A percentile compares a stretch with the other conserved stretches of the same genome.
These are phyloP conservation scores for Troides oblongomaculatus DNA, from an alignment of 2,888 invertebrate species.

Conservation along the genomic window DNA sequence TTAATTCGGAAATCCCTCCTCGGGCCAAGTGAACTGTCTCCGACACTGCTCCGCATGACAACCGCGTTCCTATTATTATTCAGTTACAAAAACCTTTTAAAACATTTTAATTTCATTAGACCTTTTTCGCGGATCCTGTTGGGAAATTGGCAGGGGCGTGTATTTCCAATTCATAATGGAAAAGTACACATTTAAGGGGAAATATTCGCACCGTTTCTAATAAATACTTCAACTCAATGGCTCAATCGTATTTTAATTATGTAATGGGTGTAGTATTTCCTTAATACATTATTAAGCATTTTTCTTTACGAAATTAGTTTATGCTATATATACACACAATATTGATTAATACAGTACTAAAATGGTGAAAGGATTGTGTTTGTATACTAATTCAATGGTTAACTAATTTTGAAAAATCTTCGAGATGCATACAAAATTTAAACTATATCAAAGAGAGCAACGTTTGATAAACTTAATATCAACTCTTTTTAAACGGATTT, in stretches of 20 bases:
- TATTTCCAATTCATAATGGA: constrained; percentile 23
- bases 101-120: constrained; percentile 52
- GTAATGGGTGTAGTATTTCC: neutral
- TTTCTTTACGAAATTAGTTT: no score
- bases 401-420: no score
- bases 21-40: constrained; percentile 39
- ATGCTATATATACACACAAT: no score
- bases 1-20: constrained; percentile 46
- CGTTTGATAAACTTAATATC: neutral
- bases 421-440: no score
- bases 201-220: neutral
- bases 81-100: constrained; percentile 50
- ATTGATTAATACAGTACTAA: no score
- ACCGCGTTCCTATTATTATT: constrained; percentile 46
- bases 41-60: constrained; percentile 37
- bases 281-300: no score
- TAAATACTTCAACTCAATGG: neutral
- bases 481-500: neutral
- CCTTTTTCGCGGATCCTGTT: constrained; percentile 33
- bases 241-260: neutral
- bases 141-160: constrained; percentile 31
- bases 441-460: no score
- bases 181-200: constrained; percentile 14
- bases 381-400: no score
- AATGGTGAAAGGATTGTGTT: no score